These are phyloP conservation scores for Chironomus tepperi DNA, from an alignment of 1,140 invertebrate genomes.

Conservation along the genomic window DNA sequence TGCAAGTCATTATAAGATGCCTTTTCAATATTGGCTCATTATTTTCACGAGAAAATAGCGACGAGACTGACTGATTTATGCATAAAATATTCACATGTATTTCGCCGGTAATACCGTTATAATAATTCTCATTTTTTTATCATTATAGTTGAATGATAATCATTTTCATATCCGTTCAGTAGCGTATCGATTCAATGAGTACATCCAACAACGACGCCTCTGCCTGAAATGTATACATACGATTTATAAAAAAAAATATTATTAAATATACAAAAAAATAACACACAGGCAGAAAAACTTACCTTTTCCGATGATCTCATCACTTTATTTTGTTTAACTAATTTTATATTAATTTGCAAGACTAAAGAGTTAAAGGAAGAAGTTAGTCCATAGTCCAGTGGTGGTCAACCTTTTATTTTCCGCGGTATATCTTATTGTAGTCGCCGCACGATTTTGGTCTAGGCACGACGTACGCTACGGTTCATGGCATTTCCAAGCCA, in stretches of 20 bases:
- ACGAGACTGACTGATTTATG: neutral
- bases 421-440: too few relatives aligned
- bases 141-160: conserved; percentile 3
- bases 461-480: too few relatives aligned
- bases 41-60: neutral
- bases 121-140: neutral
- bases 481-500: too few relatives aligned
- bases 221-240: neutral
- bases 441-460: too few relatives aligned
- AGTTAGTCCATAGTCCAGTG: too few relatives aligned
- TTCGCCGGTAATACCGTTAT: neutral
- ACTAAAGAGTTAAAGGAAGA: neutral
- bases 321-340: conserved; percentile 21
- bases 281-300: neutral
- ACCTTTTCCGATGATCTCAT: conserved; percentile 23
- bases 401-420: too few relatives aligned
- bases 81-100: neutral
- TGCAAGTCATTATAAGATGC: neutral
- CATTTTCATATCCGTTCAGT: conserved; percentile 6
- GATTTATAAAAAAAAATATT: conserved; percentile 3
- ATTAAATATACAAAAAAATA: neutral
- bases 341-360: conserved; percentile 17
- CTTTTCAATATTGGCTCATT: neutral
- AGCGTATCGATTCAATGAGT: neutral
- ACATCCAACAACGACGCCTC: neutral